Percentiles rank a stretch among this genome's conserved stretches.
phyloP scores from a whole-genome alignment of 2,888 invertebrate genomes.

The Ennomos quercinarius region DNA sequence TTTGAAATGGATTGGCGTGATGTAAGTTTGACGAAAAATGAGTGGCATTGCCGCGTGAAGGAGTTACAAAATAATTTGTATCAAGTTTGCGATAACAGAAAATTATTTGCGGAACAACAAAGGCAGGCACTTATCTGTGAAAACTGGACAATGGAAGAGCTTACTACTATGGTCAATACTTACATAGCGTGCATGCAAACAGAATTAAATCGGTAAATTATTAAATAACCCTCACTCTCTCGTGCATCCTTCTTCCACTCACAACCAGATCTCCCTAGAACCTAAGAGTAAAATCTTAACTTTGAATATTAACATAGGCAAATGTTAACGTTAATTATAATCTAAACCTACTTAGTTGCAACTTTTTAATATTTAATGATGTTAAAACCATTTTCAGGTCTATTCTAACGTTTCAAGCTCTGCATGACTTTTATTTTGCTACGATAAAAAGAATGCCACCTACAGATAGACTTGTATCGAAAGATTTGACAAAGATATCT shows the following conservation, averaged over 20 bases:
- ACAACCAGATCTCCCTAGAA: too few species aligned
- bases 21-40: slow-evolving; percentile 85
- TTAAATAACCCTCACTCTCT: too few species aligned
- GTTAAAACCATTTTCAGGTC: slow-evolving; percentile 59
- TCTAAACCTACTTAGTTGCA: too few species aligned
- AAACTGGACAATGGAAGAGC: slow-evolving; percentile 85
- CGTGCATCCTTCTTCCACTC: too few species aligned
- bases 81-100: slow-evolving; percentile 84
- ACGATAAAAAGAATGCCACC: slow-evolving; percentile 71
- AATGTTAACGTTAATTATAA: too few species aligned
- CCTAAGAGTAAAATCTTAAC: too few species aligned
- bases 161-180: slow-evolving; percentile 82
- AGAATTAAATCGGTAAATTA: slow-evolving; percentile 86
- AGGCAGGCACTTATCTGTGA: slow-evolving; percentile 79
- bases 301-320: too few species aligned
- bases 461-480: slow-evolving; percentile 65
- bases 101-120: slow-evolving; percentile 82
- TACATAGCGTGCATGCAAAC: slow-evolving; percentile 85
- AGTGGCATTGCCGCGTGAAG: slow-evolving; percentile 85
- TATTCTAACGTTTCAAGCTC: slow-evolving; percentile 71
- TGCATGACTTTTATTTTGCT: slow-evolving; percentile 76
- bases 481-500: slow-evolving; percentile 69
- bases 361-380: too few species aligned
- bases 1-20: slow-evolving; percentile 85
- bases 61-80: slow-evolving; percentile 81